Base-by-base conservation (phyloP, 2,113 vertebrate genomes). In the Xyliphius kryptos region DNA sequence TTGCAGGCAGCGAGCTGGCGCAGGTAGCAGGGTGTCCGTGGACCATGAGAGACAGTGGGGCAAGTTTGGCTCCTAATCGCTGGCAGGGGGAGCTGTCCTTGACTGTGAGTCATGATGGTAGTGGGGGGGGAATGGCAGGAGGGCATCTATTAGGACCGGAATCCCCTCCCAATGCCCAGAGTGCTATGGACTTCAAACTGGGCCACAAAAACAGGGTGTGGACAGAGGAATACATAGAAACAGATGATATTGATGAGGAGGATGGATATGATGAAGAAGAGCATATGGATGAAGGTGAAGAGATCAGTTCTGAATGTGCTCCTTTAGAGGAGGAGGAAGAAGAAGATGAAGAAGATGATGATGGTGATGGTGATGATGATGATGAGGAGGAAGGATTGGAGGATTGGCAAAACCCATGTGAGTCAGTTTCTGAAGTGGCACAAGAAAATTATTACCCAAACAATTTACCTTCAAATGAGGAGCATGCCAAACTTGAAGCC, bases 21-120 rank as follows among this genome's bases (percentile, higher is more conserved):
- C 86, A 88, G 78, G 82, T 87, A 13, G 87, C 82, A 78, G 79
- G 84, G 68, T 85, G 85, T 75, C 75, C 83, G 84, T 88, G 86
- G 86, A 88, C 83, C 70, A 89, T 89, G 87, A 81, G 87, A 79
- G 87, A 88, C 80, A 82, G 85, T 76, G 86, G 87, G 55, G 77
- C 84, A 68, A 87, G 86, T 79, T 79, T 88, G 76, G 80, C 83
- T 72, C 86, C 87, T 80, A 89, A 86, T 77, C 81, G 81, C 80
- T 89, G 87, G 87, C 86, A 89, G 75, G 84, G 84, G 54, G 85
- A 89, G 66, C 81, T 88, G 74, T 84, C 85, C 56, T 78, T 87
- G 76, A 83, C 81, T 13, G 85, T 86, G 58, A 83, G 83, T 19
- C 84, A 86, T 76, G 82, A 85, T 56, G 76, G 80, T 72, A 77